Conservation (phyloP, 2,797 vertebrate species). For the Platyrinchus mystaceus region DNA sequence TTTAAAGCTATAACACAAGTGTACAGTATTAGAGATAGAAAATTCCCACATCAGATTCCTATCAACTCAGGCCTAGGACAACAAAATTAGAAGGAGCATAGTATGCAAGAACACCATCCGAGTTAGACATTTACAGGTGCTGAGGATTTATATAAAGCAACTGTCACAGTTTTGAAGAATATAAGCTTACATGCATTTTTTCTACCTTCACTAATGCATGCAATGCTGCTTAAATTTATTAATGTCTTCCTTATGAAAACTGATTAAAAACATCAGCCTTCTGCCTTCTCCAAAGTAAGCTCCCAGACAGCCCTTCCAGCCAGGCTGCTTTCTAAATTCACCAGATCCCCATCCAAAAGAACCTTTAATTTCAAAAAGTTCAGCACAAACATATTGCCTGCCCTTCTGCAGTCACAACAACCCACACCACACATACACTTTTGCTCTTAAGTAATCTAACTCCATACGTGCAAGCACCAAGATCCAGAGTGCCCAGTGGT, state of each 20-base stretch:
- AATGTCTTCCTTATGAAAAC: background rate
- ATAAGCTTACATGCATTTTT: background rate
- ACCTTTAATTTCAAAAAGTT: background rate
- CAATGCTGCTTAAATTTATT: background rate
- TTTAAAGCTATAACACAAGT: background rate
- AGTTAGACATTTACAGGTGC: background rate
- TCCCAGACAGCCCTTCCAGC: background rate
- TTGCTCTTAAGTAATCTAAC: background rate
- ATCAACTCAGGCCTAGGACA: background rate
- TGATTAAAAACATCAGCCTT: background rate
- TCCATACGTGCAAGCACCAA: accelerated
- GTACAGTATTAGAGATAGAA: background rate
- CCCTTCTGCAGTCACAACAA: background rate
- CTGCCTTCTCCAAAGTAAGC: background rate
- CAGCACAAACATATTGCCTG: background rate
- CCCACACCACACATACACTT: accelerated
- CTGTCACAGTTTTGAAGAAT: background rate
- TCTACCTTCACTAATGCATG: background rate
- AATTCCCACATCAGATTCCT: background rate
- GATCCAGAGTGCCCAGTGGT: accelerated
- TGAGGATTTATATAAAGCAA: background rate
- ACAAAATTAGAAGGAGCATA: background rate
- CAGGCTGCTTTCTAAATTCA: background rate
- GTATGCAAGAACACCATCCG: background rate
- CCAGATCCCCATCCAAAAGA: background rate